Conservation (phyloP, 2,113 vertebrate genomes). For the Rhea pennata region DNA sequence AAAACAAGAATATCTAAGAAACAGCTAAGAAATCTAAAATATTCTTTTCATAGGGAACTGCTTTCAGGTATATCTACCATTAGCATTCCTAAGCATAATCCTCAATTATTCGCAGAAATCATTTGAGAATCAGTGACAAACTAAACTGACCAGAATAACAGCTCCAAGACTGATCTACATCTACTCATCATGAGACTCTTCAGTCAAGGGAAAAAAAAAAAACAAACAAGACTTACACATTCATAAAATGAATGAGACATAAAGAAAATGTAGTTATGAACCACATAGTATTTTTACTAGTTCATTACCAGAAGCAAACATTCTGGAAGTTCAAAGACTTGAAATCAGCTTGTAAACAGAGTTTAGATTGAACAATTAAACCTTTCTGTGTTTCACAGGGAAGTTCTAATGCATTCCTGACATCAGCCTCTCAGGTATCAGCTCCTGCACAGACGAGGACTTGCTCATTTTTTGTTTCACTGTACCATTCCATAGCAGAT, state of each 20-base stretch:
- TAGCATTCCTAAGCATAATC: not conserved
- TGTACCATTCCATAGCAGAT: not conserved
- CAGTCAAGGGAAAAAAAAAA: not conserved
- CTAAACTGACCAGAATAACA: not conserved
- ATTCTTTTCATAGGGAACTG: accelerated
- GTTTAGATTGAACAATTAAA: not conserved
- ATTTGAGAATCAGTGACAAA: not conserved
- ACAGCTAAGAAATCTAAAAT: not conserved
- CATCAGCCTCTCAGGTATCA: not conserved
- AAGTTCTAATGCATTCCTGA: not conserved
- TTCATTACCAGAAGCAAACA: not conserved
- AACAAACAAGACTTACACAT: not conserved
- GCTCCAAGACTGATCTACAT: not conserved
- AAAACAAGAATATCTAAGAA: not conserved
- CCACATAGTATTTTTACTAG: not conserved
- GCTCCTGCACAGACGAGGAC: not conserved
- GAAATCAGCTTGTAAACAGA: not conserved
- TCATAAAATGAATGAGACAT: not conserved
- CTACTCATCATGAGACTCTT: not conserved
- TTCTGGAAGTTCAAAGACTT: not conserved
- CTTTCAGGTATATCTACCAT: not conserved
- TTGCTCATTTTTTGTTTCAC: not conserved
- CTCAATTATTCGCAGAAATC: not conserved
- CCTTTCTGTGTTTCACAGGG: not conserved
- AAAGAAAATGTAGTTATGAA: not conserved